Conservation (phyloP, 1,140 invertebrate species). For the Papilio xuthus region DNA sequence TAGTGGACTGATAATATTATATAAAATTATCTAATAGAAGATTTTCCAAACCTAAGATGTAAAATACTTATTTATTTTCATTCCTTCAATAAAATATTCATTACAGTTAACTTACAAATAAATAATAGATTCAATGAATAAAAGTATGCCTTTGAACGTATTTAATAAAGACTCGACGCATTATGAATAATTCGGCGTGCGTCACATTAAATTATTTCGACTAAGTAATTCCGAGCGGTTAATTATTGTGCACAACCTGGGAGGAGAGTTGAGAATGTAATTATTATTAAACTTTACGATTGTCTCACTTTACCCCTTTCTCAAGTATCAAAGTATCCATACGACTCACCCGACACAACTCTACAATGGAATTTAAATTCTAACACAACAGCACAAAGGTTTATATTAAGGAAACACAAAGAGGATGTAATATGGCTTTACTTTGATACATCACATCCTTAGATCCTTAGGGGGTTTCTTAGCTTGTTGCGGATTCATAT, state of each 20-base stretch:
- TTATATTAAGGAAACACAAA: conserved; percentile 46
- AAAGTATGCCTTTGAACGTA: conserved; percentile 7
- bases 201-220: conserved; percentile 81
- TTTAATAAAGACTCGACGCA: conserved; percentile 55
- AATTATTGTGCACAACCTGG: conserved; percentile 79
- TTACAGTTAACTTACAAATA: background rate
- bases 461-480: conserved; percentile 79
- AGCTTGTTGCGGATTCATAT: conserved; percentile 78
- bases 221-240: conserved; percentile 81
- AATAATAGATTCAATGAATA: background rate
- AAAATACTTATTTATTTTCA: background rate
- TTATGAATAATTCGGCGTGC: conserved; percentile 65
- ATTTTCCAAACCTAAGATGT: no score
- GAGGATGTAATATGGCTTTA: conserved; percentile 44
- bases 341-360: conserved; percentile 44
- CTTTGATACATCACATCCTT: conserved; percentile 55
- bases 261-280: conserved; percentile 81
- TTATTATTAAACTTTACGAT: conserved; percentile 82
- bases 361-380: conserved; percentile 45
- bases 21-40: background rate
- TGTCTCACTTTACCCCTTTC: conserved; percentile 81
- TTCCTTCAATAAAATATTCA: background rate
- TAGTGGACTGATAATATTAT: background rate
- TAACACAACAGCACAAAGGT: conserved; percentile 44
- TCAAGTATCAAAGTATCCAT: conserved; percentile 45